Conservation (phyloP, 35 echinoderm and acorn worm species). For the Apostichopus parvimensis region DNA sequence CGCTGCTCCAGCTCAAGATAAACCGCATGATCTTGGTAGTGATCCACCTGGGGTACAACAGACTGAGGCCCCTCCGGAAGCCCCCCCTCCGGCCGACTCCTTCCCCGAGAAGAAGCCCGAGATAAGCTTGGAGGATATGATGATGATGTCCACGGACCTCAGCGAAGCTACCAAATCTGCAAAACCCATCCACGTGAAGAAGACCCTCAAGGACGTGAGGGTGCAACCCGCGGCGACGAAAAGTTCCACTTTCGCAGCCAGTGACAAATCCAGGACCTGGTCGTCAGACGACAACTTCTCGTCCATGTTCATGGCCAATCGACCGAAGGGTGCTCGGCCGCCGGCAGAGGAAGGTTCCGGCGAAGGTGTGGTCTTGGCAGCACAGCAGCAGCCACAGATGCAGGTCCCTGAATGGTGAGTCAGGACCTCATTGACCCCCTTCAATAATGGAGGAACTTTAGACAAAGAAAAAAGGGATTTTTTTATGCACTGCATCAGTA, state of each 20-base stretch:
- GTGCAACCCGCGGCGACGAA: not conserved
- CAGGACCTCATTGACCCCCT: too few relatives aligned
- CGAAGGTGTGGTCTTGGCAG: not conserved
- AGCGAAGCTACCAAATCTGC: constrained; percentile 58
- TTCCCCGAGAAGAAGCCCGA: constrained; percentile 8
- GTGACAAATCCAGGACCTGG: constrained; percentile 68
- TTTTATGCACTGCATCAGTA: too few relatives aligned
- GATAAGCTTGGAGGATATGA: constrained; percentile 79
- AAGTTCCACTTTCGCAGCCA: constrained; percentile 5
- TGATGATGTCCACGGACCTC: constrained; percentile 84
- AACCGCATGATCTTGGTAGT: not conserved
- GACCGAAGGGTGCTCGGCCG: not conserved
- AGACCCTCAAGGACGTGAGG: constrained; percentile 61
- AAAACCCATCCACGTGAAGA: constrained; percentile 74
- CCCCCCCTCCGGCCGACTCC: not conserved
- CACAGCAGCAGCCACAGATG: not conserved
- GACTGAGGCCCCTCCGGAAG: too few relatives aligned
- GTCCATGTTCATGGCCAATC: constrained; percentile 46
- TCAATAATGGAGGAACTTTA: too few relatives aligned
- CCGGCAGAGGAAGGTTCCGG: not conserved
- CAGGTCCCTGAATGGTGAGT: not conserved
- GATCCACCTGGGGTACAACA: not conserved
- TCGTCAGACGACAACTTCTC: constrained; percentile 44
- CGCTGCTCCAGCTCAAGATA: not conserved
- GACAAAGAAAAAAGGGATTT: too few relatives aligned